phyloP scores from a whole-genome alignment of 2,888 invertebrate species.

The Exocentrus adspersus region DNA sequence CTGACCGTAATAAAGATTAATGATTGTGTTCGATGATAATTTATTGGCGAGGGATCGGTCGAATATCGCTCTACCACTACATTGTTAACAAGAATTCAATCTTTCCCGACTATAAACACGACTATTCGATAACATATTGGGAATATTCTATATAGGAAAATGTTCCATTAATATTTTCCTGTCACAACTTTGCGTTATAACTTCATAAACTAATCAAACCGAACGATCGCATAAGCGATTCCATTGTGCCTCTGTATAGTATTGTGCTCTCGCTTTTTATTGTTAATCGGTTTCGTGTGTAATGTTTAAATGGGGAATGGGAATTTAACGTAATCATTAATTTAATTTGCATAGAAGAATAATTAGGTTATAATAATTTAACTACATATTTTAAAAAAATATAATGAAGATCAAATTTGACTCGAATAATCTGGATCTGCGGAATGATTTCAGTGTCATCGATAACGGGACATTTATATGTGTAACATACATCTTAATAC shows the following conservation, averaged over 20 bases:
- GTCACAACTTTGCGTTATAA: conserved; percentile 49
- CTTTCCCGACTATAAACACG: conserved; percentile 48
- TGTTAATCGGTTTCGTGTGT: conserved; percentile 10
- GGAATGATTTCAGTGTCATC: too few relatives aligned
- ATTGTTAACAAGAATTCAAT: conserved; percentile 53
- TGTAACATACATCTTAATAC: too few relatives aligned
- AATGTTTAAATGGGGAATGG: background rate
- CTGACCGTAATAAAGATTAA: conserved; percentile 51
- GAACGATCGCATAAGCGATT: conserved; percentile 27
- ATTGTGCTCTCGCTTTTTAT: conserved; percentile 22
- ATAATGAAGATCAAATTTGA: background rate
- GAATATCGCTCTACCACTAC: conserved; percentile 33
- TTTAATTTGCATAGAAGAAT: background rate
- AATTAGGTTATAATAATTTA: background rate
- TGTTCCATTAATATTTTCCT: conserved; percentile 53
- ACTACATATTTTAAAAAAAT: background rate
- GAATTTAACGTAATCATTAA: conserved; percentile 1
- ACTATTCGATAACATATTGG: conserved; percentile 51
- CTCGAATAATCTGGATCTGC: background rate
- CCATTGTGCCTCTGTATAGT: conserved; percentile 21
- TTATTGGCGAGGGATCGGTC: conserved; percentile 41
- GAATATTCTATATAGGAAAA: conserved; percentile 48
- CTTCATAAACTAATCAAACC: conserved; percentile 53
- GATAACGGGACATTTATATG: too few relatives aligned
- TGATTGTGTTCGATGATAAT: conserved; percentile 46